Percentiles rank a stretch among this genome's conserved stretches.
phyloP scores from a whole-genome alignment of 2,888 invertebrate genomes.

The Deladenus siricidicola region DNA sequence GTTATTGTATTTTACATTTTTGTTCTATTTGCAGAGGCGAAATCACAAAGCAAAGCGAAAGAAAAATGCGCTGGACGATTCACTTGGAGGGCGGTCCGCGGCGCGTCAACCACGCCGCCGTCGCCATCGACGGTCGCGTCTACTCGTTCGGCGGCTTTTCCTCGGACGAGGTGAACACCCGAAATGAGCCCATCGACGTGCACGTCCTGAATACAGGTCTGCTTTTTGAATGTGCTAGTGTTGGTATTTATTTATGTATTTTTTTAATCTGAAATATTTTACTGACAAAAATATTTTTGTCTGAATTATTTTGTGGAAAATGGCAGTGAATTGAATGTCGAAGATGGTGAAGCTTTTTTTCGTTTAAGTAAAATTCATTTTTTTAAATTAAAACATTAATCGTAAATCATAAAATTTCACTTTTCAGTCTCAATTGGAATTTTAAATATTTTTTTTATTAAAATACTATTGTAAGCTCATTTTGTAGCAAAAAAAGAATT shows the following conservation, averaged over 20 bases:
- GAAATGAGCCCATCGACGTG: conserved; percentile 66
- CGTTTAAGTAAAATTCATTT: too few relatives aligned
- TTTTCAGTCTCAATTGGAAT: too few relatives aligned
- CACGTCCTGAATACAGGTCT: conserved; percentile 72
- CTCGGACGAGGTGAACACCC: conserved; percentile 69
- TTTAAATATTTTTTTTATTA: not conserved
- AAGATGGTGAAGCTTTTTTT: too few relatives aligned
- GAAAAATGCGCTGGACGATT: conserved; percentile 78
- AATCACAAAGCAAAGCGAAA: too few relatives aligned
- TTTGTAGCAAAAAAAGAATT: conserved; percentile 10
- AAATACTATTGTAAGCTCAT: not conserved
- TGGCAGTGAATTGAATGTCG: too few relatives aligned
- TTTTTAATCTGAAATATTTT: not conserved
- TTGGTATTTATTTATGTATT: not conserved
- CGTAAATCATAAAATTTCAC: too few relatives aligned
- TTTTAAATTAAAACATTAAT: too few relatives aligned
- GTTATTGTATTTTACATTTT: too few relatives aligned
- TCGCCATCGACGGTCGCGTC: conserved; percentile 61
- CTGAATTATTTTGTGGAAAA: too few relatives aligned
- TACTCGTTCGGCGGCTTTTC: conserved; percentile 88
- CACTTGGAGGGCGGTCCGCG: conserved; percentile 81
- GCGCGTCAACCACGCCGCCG: conserved; percentile 57
- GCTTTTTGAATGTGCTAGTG: conserved; percentile 24
- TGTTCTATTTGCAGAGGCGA: too few relatives aligned
- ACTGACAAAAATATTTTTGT: too few relatives aligned